Percentiles rank a stretch among this genome's conserved stretches.
phyloP scores from a whole-genome alignment of 1,140 invertebrate genomes.

The Meloidogyne hapla region DNA sequence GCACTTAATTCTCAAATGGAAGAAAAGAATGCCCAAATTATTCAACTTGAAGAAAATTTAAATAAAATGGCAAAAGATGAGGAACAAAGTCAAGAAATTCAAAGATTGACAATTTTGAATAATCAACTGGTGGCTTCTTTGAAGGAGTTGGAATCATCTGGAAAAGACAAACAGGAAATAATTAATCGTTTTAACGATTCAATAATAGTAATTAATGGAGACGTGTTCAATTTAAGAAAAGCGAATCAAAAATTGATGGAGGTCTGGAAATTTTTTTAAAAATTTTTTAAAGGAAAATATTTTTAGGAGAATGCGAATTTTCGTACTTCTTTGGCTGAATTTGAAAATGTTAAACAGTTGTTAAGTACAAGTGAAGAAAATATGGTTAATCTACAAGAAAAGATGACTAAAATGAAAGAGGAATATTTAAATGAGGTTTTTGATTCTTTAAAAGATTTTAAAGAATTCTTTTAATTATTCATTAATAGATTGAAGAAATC shows the following conservation, averaged over 20 bases:
- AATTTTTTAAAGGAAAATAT: not conserved
- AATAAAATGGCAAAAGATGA: too few relatives aligned
- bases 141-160: too few relatives aligned
- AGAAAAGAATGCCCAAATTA: too few relatives aligned
- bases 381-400: not conserved
- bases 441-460: too few relatives aligned
- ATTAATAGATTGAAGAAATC: slow-evolving; percentile 4
- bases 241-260: slow-evolving; percentile 20
- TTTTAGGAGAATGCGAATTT: slow-evolving; percentile 19
- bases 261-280: not conserved
- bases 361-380: slow-evolving; percentile 22
- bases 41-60: too few relatives aligned
- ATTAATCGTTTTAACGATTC: slow-evolving; percentile 28
- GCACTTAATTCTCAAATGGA: not conserved
- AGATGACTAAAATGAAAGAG: slow-evolving; percentile 13
- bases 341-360: slow-evolving; percentile 7
- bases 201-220: slow-evolving; percentile 4
- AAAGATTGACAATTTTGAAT: too few relatives aligned
- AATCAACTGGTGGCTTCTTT: too few relatives aligned
- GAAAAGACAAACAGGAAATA: not conserved
- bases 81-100: too few relatives aligned
- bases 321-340: not conserved
- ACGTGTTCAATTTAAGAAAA: slow-evolving; percentile 21
- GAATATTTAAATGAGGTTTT: slow-evolving; percentile 13
- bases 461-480: not conserved